Conservation (phyloP, 2,797 vertebrate genomes). For the Melanitta fusca region DNA sequence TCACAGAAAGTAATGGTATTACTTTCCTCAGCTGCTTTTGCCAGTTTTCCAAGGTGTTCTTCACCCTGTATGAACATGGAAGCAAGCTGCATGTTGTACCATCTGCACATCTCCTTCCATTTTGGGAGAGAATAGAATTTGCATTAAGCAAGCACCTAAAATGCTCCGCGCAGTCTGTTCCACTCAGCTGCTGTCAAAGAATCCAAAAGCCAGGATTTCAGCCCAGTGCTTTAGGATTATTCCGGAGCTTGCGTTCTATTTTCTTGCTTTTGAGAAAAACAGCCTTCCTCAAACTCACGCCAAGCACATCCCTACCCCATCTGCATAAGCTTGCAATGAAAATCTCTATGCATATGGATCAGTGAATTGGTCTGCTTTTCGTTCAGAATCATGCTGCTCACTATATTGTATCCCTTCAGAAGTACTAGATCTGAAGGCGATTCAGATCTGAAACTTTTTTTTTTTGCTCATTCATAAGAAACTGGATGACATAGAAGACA, state of each 20-base stretch:
- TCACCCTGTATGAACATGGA: background rate
- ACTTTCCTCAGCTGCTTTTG: background rate
- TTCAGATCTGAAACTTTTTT: background rate
- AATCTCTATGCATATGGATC: background rate
- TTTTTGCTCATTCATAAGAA: background rate
- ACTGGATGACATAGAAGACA: background rate
- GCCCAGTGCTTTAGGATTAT: background rate
- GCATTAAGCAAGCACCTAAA: background rate
- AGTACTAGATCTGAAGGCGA: background rate
- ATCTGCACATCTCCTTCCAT: background rate
- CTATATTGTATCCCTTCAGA: background rate
- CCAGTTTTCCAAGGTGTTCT: background rate
- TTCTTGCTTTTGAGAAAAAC: background rate
- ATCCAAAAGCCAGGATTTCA: background rate
- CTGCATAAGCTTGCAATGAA: background rate
- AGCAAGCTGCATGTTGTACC: background rate
- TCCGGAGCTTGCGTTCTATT: background rate
- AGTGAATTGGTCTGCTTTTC: background rate
- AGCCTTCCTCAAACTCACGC: background rate
- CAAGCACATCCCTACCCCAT: background rate
- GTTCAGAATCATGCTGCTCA: background rate
- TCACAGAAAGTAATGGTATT: background rate
- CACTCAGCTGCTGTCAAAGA: background rate
- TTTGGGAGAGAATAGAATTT: background rate
- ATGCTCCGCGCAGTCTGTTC: background rate